Evolutionary conservation across 2,113 vertebrate species (phyloP).

Genomic region (Nerophis ophidion): DNA sequence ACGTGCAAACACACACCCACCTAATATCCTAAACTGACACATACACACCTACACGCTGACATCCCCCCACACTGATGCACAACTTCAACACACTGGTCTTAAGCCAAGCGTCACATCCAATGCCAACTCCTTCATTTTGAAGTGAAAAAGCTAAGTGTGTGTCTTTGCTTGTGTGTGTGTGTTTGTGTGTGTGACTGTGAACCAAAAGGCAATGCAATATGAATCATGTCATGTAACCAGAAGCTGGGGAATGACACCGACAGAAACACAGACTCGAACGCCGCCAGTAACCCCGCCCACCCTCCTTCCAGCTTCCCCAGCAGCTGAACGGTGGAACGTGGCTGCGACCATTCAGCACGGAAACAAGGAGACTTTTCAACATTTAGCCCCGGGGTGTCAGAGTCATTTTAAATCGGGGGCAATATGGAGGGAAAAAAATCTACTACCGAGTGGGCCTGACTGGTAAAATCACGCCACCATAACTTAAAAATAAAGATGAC

Average conservation of each 20-base stretch:
- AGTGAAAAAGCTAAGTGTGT: not conserved
- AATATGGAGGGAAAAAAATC: no score
- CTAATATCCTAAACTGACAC: constrained; percentile 23
- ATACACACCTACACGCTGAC: constrained; percentile 23
- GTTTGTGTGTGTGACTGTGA: not conserved
- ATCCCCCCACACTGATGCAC: not conserved
- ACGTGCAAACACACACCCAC: constrained; percentile 1
- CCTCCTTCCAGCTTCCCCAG: not conserved
- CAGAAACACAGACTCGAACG: constrained; percentile 49
- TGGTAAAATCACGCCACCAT: no score
- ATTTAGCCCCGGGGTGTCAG: no score
- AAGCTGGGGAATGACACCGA: constrained; percentile 3
- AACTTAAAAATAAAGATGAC: no score
- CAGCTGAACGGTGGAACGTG: constrained; percentile 3
- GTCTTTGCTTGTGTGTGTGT: not conserved
- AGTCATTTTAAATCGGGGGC: no score
- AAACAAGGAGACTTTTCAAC: constrained; percentile 6
- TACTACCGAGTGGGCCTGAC: no score
- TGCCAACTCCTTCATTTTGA: not conserved
- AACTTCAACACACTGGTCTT: not conserved
- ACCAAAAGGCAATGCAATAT: constrained; percentile 7
- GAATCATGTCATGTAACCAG: constrained; percentile 15
- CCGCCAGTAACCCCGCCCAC: constrained; percentile 39
- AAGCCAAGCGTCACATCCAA: not conserved
- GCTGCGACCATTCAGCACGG: not conserved